Evolutionary conservation across 2,888 invertebrate species (phyloP), one percentile per base, ranked within the genome.

Genomic region (Parnassius mnemosyne): DNA sequence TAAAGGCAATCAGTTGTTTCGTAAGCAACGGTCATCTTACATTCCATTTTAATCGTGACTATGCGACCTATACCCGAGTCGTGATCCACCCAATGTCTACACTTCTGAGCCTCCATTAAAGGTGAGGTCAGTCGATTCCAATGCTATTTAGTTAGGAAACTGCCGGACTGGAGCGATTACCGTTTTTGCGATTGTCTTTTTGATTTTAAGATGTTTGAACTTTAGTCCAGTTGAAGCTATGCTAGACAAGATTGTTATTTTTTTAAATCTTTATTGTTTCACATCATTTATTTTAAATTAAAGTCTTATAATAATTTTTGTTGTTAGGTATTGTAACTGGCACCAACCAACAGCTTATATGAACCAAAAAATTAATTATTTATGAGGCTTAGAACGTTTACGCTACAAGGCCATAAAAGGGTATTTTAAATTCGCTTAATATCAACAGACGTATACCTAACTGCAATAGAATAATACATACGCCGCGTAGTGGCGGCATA

Each of bases 61-160:
- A 53, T 42, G 53, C 57, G 46, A 55, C 55, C 44, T 53, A 57
- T 47, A 57, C 12, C 55, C 60, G 34, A 42, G 34, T 58, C 60
- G 60, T 57, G 61, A 57, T 57, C 61, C 51, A 53, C 61, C 55
- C 42, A 46, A 34, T 16, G 43, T 53, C 50, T n/a, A 58, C 59
- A 62, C 59, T 56, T 65, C 58, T 53, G 57, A 52, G 50, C 51
- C 47, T n/a, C 62, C 61, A 64, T 64, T 65, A 65, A 63, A 61
- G 63, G 62, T 64, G 60, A 65, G 65, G 60, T 60, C 66, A 66
- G 59, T 61, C 42, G 60, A 59, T 61, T 60, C 62, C 65, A 65
- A 65, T 61, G 62, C 65, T 54, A 66, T 64, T 66, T 65, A 55
- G 62, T 63, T 60, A 58, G 54, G 60, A 60, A 64, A 65, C 66